phyloP scores from a whole-genome alignment of 2,113 vertebrate species.

The Ptyas mucosa region DNA sequence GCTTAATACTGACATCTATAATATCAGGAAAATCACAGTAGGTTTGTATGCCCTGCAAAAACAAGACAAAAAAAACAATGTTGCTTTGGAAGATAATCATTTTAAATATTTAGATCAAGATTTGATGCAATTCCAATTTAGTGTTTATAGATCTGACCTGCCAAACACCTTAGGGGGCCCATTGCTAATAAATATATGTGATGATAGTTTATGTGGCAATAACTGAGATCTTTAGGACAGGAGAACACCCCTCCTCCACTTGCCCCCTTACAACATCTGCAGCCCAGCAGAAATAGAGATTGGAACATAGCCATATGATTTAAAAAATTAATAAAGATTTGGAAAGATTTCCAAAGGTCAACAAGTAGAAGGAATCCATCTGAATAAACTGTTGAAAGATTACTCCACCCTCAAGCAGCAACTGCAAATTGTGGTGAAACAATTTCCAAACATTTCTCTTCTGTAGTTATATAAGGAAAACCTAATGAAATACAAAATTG shows the following conservation, averaged over 20 bases:
- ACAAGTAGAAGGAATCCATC: not conserved
- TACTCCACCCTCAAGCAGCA: not conserved
- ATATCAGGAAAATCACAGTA: conserved; percentile 96
- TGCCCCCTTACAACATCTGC: not conserved
- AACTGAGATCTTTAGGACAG: not conserved
- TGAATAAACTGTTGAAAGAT: not conserved
- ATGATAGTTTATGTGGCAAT: not conserved
- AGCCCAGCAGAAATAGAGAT: not conserved
- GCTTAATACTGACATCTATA: conserved; percentile 95
- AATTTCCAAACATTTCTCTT: not conserved
- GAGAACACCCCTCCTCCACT: not conserved
- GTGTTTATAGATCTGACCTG: not conserved
- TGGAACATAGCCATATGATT: not conserved
- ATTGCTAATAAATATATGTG: not conserved
- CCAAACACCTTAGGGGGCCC: not conserved
- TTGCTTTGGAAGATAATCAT: conserved; percentile 9
- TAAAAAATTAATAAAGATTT: not conserved
- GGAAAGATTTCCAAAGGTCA: not conserved
- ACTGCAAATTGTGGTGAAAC: not conserved
- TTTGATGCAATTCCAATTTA: not conserved
- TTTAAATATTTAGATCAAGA: not conserved
- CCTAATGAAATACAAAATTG: not conserved
- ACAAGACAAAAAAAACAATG: not conserved
- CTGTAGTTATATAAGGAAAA: not conserved
- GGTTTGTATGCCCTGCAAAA: conserved; percentile 81